Evolutionary conservation across 2,797 vertebrate species (phyloP).

Genomic region (Cheirogaleus major): DNA sequence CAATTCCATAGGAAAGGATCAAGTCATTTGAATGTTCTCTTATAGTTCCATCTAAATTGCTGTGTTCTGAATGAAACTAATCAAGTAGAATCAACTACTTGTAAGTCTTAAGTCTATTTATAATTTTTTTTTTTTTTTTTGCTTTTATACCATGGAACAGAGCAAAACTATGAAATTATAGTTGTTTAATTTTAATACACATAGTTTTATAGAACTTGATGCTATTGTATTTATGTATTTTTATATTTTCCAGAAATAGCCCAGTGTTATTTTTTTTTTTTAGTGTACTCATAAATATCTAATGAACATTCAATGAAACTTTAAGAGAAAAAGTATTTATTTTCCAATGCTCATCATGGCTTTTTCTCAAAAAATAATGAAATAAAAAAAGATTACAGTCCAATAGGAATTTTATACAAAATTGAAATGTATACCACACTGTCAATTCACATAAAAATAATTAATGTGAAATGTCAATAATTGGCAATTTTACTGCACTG

Average conservation of each 20-base stretch:
- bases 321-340: slow-evolving; percentile 51
- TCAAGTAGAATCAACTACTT: neutral
- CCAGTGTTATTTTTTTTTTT: slow-evolving; percentile 57
- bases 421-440: neutral
- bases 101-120: neutral
- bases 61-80: neutral
- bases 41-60: neutral
- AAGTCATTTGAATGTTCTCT: neutral
- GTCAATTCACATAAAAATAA: neutral
- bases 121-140: neutral
- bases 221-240: slow-evolving; percentile 44
- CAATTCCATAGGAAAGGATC: neutral
- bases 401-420: slow-evolving; percentile 32
- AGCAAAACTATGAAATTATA: neutral
- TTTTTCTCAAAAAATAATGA: slow-evolving; percentile 59
- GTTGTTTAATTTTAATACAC: neutral
- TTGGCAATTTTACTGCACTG: neutral
- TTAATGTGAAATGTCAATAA: neutral
- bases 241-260: slow-evolving; percentile 76
- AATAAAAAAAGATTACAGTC: slow-evolving; percentile 45
- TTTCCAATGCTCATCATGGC: slow-evolving; percentile 49
- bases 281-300: slow-evolving; percentile 49
- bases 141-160: neutral
- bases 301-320: slow-evolving; percentile 27
- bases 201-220: slow-evolving; percentile 49